Conservation (phyloP, 2,113 vertebrate genomes). For the Tretioscincus oriximinensis region DNA sequence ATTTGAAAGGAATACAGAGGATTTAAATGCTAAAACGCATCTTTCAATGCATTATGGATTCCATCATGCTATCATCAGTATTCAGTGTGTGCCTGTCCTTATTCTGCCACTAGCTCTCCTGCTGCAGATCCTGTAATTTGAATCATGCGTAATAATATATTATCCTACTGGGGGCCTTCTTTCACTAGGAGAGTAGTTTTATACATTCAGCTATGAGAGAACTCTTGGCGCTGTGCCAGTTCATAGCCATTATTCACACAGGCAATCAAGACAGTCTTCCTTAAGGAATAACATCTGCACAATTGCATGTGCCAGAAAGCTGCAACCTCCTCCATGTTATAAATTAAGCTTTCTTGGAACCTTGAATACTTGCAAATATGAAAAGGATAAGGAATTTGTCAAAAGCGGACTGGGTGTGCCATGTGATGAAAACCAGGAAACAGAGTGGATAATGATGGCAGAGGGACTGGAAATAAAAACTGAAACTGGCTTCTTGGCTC, state of each 20-base stretch:
- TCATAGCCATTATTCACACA: slow-evolving; percentile 75
- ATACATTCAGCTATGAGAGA: slow-evolving; percentile 78
- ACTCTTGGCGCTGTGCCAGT: slow-evolving; percentile 74
- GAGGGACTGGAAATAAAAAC: slow-evolving; percentile 37
- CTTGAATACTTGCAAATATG: slow-evolving; percentile 63
- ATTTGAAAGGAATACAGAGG: slow-evolving; percentile 64
- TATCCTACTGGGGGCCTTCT: slow-evolving; percentile 81
- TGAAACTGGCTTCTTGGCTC: slow-evolving; percentile 32
- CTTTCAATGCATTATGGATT: slow-evolving; percentile 75
- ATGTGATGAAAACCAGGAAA: slow-evolving; percentile 45
- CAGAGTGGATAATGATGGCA: slow-evolving; percentile 22
- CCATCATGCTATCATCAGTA: slow-evolving; percentile 81
- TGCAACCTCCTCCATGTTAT: slow-evolving; percentile 60
- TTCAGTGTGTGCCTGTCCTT: slow-evolving; percentile 74
- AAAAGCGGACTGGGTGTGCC: slow-evolving; percentile 52
- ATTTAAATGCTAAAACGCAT: slow-evolving; percentile 71
- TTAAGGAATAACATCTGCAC: slow-evolving; percentile 84
- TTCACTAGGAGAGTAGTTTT: slow-evolving; percentile 79
- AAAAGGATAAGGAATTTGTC: slow-evolving; percentile 55
- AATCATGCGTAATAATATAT: slow-evolving; percentile 86
- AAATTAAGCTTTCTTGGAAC: slow-evolving; percentile 75
- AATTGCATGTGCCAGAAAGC: slow-evolving; percentile 71
- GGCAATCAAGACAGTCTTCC: slow-evolving; percentile 75
- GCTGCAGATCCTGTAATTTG: slow-evolving; percentile 83
- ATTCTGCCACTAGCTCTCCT: slow-evolving; percentile 78